Base-by-base conservation (phyloP, 2,113 vertebrate species). In the Lepus europaeus region DNA sequence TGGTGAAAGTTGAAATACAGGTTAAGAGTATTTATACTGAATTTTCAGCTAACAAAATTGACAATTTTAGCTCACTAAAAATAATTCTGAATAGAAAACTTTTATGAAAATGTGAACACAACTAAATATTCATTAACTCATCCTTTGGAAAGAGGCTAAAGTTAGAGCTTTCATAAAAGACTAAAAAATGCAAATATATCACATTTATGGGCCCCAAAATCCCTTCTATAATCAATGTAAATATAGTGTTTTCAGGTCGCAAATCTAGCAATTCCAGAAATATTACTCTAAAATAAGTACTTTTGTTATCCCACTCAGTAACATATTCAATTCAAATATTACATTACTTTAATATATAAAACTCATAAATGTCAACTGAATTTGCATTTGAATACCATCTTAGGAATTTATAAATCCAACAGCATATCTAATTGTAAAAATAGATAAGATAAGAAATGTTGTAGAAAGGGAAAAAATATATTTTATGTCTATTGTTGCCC, bases 1-100 rank as follows among this genome's bases (percentile, higher is more conserved):
- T 98, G 98, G 98, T 98, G 98, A 98, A 98, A 98, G 98, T 98
- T 98, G 98, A 98, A 98, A 98, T 96, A 93, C 96, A 98, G 98
- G 98, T 98, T 98, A 99, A 98, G 98, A 95, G 98, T 98, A 98
- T 98, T 98, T 98, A 98, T 98, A 97, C 95, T 96, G 97, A 98
- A 97, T 92, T 97, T 97, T 92, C 79, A 97, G 97, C 97, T 96
- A 95, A 97, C 91, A 96, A 97, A 98, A 98, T 95, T 95, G 98
- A 93, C 97, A 98, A 95, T 97, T 98, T 98, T 89, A 96, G 83
- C 94, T 96, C 91, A 86, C 88, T 97, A 95, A 97, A 96, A 97
- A 93, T 79, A 86, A 95, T 87, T 88, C 76, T 88, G 72, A 97
- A 97, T 90, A 95, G 45, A 86, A 92, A 98, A 98, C 97, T 98